phyloP scores from a whole-genome alignment of 1,140 invertebrate genomes.

The Meloidogyne exigua region DNA sequence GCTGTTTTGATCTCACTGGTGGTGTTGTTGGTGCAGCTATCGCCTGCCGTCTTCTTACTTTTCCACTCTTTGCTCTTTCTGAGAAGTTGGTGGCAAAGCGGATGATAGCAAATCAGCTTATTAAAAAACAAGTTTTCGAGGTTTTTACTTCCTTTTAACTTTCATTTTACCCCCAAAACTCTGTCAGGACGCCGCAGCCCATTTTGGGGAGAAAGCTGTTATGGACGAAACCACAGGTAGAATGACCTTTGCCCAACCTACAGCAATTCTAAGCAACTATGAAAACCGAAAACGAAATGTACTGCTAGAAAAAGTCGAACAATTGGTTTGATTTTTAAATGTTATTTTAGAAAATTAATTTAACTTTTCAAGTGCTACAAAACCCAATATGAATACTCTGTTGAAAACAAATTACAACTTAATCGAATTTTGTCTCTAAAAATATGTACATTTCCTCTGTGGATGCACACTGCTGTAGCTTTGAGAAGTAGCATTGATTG shows the following conservation, averaged over 20 bases:
- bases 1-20: not conserved
- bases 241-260: not conserved
- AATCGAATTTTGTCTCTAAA: not conserved
- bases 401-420: not conserved
- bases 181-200: slow-evolving; percentile 4
- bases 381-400: not conserved
- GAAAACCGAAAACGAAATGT: not conserved
- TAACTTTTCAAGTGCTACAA: not conserved
- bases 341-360: too few relatives aligned
- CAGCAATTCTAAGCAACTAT: not conserved
- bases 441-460: slow-evolving; percentile 4
- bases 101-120: slow-evolving; percentile 29
- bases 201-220: not conserved
- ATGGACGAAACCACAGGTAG: not conserved
- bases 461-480: slow-evolving; percentile 7
- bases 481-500: not conserved
- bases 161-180: too few relatives aligned
- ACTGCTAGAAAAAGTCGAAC: not conserved
- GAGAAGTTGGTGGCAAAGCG: slow-evolving; percentile 53
- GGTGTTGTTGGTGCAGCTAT: not conserved
- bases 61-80: slow-evolving; percentile 17
- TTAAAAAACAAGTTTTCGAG: slow-evolving; percentile 20
- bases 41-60: not conserved
- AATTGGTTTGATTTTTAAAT: slow-evolving; percentile 3
- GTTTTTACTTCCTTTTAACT: too few relatives aligned